Evolutionary conservation across 2,888 invertebrate species (phyloP).

Genomic region (Trilocha varians): DNA sequence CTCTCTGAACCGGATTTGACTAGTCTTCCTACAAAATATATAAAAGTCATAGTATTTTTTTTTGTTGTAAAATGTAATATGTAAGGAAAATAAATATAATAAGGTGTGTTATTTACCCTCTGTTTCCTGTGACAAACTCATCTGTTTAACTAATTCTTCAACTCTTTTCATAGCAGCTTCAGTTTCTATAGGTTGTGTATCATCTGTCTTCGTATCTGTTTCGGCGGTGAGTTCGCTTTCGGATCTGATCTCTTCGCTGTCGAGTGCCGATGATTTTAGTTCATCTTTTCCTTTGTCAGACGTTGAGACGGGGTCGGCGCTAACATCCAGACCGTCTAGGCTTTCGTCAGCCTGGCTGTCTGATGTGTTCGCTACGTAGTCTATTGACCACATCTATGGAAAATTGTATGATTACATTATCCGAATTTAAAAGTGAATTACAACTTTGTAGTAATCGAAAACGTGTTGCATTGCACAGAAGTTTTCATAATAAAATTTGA

Average conservation of each 20-base stretch:
- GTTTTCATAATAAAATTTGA: too few species aligned
- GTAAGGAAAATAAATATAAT: not conserved
- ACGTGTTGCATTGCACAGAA: too few species aligned
- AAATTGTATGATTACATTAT: not conserved
- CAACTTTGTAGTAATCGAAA: too few species aligned
- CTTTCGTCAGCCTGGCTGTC: slow-evolving; percentile 61
- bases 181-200: slow-evolving; percentile 37
- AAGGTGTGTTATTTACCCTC: slow-evolving; percentile 55
- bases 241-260: slow-evolving; percentile 36
- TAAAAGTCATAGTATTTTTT: slow-evolving; percentile 4
- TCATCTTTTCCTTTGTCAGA: slow-evolving; percentile 37
- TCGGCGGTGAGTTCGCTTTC: slow-evolving; percentile 24
- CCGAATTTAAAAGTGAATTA: not conserved
- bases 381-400: slow-evolving; percentile 95
- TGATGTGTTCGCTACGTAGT: slow-evolving; percentile 79
- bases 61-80: too few species aligned
- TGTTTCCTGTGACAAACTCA: slow-evolving; percentile 81
- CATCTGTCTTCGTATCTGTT: slow-evolving; percentile 36
- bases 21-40: slow-evolving; percentile 41
- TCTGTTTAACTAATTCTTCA: slow-evolving; percentile 83
- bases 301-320: slow-evolving; percentile 35
- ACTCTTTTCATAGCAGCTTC: slow-evolving; percentile 73
- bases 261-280: slow-evolving; percentile 30
- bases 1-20: slow-evolving; percentile 92
- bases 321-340: slow-evolving; percentile 27